Evolutionary conservation across 2,797 vertebrate genomes (phyloP).

Genomic region (Urophycis tenuis): DNA sequence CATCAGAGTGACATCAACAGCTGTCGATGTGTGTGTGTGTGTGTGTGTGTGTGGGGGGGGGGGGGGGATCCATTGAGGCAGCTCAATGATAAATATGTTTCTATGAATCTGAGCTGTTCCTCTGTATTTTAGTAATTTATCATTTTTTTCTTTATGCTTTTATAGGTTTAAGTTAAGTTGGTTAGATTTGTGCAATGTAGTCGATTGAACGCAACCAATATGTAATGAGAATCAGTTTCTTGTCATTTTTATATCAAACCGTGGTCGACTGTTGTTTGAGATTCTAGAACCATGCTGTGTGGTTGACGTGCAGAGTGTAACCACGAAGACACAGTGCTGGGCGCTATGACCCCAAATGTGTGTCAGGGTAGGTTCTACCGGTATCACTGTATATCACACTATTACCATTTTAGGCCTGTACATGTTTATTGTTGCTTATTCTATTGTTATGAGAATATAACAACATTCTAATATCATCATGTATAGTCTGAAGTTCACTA

Average conservation of each 20-base stretch:
- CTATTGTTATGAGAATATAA: no score
- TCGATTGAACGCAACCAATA: neutral
- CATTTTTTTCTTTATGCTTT: no score
- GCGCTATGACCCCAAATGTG: no score
- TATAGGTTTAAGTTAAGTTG: no score
- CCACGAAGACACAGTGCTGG: no score
- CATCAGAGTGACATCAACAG: neutral
- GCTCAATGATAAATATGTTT: neutral
- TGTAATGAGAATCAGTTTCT: neutral
- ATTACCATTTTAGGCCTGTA: no score
- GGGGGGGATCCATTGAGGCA: neutral
- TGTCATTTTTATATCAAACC: neutral
- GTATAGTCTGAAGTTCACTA: no score
- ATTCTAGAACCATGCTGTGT: neutral
- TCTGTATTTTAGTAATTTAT: no score
- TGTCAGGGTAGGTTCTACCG: no score
- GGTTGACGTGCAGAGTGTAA: neutral
- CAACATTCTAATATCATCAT: no score
- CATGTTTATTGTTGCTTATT: no score
- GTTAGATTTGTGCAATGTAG: neutral
- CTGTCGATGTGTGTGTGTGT: neutral
- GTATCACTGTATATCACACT: no score
- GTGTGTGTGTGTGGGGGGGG: neutral
- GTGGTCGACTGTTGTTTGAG: neutral
- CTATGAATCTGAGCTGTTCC: neutral